Conservation (phyloP, 2,113 vertebrate species). For the Campylomormyrus numenius region DNA sequence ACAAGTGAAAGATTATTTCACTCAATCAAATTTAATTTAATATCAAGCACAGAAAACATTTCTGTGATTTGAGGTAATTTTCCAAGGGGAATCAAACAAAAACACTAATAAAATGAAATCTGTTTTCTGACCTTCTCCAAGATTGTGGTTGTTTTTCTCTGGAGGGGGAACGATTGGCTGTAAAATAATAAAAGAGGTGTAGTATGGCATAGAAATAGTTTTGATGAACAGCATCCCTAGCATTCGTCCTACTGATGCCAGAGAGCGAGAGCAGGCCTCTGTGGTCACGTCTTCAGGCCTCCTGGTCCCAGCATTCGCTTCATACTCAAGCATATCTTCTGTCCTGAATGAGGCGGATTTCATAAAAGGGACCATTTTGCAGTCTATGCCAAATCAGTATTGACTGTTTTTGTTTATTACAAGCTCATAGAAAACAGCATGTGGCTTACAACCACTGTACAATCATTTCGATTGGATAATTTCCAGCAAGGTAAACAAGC, state of each 20-base stretch:
- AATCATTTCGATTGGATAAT: neutral
- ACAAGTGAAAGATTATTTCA: neutral
- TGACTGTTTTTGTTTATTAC: neutral
- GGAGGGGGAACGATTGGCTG: neutral
- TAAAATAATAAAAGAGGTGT: neutral
- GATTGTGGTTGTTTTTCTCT: neutral
- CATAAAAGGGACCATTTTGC: neutral
- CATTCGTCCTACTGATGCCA: neutral
- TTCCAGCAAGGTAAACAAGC: neutral
- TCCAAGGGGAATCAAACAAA: neutral
- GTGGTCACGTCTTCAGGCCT: neutral
- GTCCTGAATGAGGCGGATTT: neutral
- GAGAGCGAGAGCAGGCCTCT: neutral
- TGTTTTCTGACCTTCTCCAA: neutral
- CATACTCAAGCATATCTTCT: neutral
- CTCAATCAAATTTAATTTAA: neutral
- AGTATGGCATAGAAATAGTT: neutral
- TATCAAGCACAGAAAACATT: neutral
- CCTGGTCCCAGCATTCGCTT: neutral
- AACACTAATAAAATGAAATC: slow-evolving; percentile 2
- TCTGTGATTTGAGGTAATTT: neutral
- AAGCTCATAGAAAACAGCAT: neutral
- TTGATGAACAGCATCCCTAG: neutral
- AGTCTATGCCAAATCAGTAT: neutral
- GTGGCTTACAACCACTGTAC: neutral